These are phyloP conservation scores for Panthera uncia DNA, from an alignment of 2,113 vertebrate species.

Conservation along the genomic window DNA sequence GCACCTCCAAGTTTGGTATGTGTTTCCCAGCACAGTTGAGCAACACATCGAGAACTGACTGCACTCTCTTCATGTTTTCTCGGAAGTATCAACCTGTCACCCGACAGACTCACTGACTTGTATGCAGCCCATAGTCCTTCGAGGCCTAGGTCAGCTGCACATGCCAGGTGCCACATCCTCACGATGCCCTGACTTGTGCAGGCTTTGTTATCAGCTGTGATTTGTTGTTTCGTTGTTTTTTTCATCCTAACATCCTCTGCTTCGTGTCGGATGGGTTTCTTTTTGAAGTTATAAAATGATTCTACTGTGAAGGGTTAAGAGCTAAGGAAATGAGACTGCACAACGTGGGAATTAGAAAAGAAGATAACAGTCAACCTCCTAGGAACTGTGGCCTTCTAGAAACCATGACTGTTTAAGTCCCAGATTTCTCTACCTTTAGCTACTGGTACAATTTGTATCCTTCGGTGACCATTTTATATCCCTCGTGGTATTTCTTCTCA, in stretches of 20 bases:
- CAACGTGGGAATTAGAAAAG: neutral
- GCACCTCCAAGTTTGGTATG: neutral
- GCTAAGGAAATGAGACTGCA: conserved; percentile 8
- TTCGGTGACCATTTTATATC: neutral
- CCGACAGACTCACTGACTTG: neutral
- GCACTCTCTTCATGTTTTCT: neutral
- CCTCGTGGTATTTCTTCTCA: neutral
- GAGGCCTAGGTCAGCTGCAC: neutral
- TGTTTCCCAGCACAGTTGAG: neutral
- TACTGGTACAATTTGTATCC: neutral
- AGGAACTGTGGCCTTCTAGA: neutral
- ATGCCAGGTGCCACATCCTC: neutral
- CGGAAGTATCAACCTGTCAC: neutral
- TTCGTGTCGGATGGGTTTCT: conserved; percentile 21
- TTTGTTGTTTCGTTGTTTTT: neutral
- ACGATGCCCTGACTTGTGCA: too few relatives aligned
- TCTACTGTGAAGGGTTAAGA: neutral
- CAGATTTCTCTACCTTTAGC: neutral
- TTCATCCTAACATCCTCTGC: neutral
- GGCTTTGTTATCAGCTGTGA: neutral
- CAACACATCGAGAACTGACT: neutral
- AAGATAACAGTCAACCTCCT: neutral
- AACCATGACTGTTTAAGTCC: neutral
- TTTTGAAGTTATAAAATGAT: conserved; percentile 40
- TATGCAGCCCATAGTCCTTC: neutral